Evolutionary conservation across 1,140 invertebrate species (phyloP).

Genomic region (Zaprionus inermis): DNA sequence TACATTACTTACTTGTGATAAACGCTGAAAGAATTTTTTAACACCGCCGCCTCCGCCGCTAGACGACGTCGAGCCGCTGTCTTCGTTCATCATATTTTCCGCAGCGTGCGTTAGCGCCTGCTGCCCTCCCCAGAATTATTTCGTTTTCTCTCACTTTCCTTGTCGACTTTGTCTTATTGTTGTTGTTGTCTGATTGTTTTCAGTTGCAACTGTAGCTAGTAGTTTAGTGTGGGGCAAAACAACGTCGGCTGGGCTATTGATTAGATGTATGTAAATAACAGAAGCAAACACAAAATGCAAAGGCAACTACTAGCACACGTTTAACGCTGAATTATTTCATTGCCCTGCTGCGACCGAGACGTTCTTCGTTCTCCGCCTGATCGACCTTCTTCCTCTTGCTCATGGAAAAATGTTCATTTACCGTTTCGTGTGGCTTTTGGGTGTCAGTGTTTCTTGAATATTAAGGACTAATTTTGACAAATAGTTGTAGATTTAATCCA

Average conservation of each 20-base stretch:
- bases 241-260: constrained; percentile 17
- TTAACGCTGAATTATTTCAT: constrained; percentile 63
- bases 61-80: constrained; percentile 62
- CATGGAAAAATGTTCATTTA: constrained; percentile 35
- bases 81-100: constrained; percentile 78
- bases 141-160: constrained; percentile 5
- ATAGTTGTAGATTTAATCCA: constrained; percentile 28
- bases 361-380: constrained; percentile 45
- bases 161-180: constrained; percentile 14
- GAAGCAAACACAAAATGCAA: constrained; percentile 34
- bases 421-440: constrained; percentile 9
- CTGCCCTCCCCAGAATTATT: constrained; percentile 11
- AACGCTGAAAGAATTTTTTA: constrained; percentile 75
- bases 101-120: constrained; percentile 26
- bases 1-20: constrained; percentile 70
- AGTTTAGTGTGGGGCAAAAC: neutral
- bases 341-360: constrained; percentile 41
- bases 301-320: constrained; percentile 34
- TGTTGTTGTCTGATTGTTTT: constrained; percentile 7
- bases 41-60: constrained; percentile 65
- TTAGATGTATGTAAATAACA: constrained; percentile 31
- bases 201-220: neutral
- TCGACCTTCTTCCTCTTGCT: constrained; percentile 44
- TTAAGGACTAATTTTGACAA: constrained; percentile 10
- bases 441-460: constrained; percentile 24